phyloP scores from a whole-genome alignment of 2,797 vertebrate genomes.

The Sciurus vulgaris region DNA sequence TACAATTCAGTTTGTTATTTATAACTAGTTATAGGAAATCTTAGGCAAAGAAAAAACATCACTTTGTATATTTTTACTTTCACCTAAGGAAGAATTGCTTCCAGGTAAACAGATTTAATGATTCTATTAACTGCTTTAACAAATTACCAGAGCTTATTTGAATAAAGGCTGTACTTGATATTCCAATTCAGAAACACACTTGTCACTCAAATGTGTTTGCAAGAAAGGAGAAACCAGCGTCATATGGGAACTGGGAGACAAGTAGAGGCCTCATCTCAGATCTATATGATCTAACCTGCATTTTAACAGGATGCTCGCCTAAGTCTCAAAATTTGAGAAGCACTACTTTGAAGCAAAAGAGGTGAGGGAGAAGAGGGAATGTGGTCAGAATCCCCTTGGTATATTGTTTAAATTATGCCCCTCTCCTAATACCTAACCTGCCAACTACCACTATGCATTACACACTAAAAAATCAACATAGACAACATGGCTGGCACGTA shows the following conservation, averaged over 20 bases:
- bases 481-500: background rate
- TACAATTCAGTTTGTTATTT: background rate
- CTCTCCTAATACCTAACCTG: background rate
- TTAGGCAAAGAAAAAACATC: background rate
- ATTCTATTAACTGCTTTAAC: background rate
- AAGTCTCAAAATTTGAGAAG: background rate
- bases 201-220: background rate
- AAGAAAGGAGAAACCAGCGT: background rate
- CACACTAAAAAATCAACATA: background rate
- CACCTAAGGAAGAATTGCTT: conserved; percentile 9
- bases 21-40: background rate
- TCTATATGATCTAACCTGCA: background rate
- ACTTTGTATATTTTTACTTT: background rate
- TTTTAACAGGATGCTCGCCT: background rate
- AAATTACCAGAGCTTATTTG: background rate
- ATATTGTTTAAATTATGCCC: background rate
- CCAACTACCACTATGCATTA: background rate
- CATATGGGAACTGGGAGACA: background rate
- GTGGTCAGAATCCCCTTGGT: conserved; percentile 24
- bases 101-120: background rate
- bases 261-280: background rate
- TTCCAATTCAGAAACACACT: background rate
- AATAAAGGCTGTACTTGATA: background rate
- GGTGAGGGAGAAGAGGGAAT: background rate
- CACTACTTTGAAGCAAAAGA: background rate